These are phyloP conservation scores for Ditula angustiorana DNA, from an alignment of 2,888 invertebrate species.

Conservation along the genomic window DNA sequence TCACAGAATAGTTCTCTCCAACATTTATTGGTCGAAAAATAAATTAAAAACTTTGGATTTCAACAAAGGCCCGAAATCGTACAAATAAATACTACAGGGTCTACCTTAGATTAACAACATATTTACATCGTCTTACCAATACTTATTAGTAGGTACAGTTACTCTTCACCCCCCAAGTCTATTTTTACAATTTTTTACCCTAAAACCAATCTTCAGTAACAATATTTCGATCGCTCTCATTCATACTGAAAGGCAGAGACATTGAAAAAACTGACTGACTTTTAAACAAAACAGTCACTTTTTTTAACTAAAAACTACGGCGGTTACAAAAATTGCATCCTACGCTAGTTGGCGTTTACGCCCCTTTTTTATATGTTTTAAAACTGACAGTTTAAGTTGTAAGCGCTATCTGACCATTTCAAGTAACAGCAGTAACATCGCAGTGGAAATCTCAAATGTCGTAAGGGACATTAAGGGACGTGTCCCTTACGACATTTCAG, in stretches of 20 bases:
- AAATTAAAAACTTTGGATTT: slow-evolving; percentile 86
- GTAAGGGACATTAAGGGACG: no score
- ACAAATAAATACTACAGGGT: slow-evolving; percentile 83
- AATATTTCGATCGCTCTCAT: slow-evolving; percentile 66
- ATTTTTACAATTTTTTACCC: slow-evolving; percentile 62
- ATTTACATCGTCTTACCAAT: slow-evolving; percentile 69
- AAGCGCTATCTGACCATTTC: no score
- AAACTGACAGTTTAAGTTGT: neutral
- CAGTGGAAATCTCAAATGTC: no score
- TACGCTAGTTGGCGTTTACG: neutral
- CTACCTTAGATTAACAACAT: slow-evolving; percentile 81
- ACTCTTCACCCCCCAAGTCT: slow-evolving; percentile 50
- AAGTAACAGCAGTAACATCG: no score
- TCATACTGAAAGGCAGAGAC: slow-evolving; percentile 58
- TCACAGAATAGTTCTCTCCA: slow-evolving; percentile 77
- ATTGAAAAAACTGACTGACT: slow-evolving; percentile 19
- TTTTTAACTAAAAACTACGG: no score
- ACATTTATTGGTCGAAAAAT: slow-evolving; percentile 86
- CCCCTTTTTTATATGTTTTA: neutral
- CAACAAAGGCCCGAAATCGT: slow-evolving; percentile 84
- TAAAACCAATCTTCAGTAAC: slow-evolving; percentile 62
- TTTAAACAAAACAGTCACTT: no score
- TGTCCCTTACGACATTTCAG: no score
- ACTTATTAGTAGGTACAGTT: slow-evolving; percentile 74
- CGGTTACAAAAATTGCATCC: neutral